Base-by-base conservation (phyloP, 2,113 vertebrate genomes). In the Aptenodytes forsteri region DNA sequence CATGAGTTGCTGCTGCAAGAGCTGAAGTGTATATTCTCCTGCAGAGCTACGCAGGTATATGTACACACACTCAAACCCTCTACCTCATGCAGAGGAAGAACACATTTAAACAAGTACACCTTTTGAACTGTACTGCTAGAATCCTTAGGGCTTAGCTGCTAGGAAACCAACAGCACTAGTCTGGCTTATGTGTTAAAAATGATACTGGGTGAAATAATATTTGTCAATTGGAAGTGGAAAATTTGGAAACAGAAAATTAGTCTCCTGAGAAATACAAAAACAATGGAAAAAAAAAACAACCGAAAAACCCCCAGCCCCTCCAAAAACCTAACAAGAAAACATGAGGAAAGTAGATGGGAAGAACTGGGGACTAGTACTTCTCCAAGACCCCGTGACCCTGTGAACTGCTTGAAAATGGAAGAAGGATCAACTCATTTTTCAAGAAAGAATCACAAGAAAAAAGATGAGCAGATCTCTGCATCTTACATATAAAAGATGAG, bases 211-310 rank as follows among this genome's bases (percentile, higher is more conserved):
- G 27, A 84, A 91, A 84, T 50, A 95, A 23, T 18, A 82, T 82
- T 93, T 71, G 47, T 81, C 52, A 67, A 23, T 11, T 78, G n/a
- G 38, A 89, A 89, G 65, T 84, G n/a, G 78, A 93, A 97, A 93
- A 81, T 87, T 82, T 90, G 61, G 56, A 94, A 91, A 89, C 6
- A 23, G 83, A 91, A 73, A 73, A 78, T 64, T 75, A 9, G 0
- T 78, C 61, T 93, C 47, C 73, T 30, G 84, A 93, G 90, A 87
- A 84, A 89, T 62, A 59, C 11, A 75, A 64, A 86, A 91, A 50
- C 58, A 94, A 76, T 87, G 80, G 11, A 77, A 86, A 70, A 69
- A 61, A 54, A 44, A 46, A 46, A 18, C 20, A 21, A 20, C 5
- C 47, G 20, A 22, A 47, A 10, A 20, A 7, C 34, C 20, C 47